Evolutionary conservation across 2,888 invertebrate genomes (phyloP), one percentile per base, ranked within the genome.

Genomic region (Atethmia centrago): DNA sequence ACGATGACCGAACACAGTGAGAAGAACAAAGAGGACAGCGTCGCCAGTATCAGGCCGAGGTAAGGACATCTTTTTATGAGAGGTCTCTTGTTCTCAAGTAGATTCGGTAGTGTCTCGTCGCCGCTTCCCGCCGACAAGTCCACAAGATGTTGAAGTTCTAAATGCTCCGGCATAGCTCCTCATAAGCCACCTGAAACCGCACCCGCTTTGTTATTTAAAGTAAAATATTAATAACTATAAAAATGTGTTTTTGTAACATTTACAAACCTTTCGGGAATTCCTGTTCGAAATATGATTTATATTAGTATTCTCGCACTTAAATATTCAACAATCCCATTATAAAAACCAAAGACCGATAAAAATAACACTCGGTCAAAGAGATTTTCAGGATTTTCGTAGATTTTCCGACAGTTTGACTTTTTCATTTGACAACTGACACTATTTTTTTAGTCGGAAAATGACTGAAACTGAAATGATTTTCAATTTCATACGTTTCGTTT

Each of bases 1-100:
- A 99, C 99, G 85, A 99, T 99, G 51, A 99, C 98, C 63, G 99
- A 98, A 93, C 98, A 98, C 73, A 99, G 95, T 3, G 99, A 99
- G 93, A 99, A 99, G 93, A 99, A 99, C 65, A 99, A 94, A 25
- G 98, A 99, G 19, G 99, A 99, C 64, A 98, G 92, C 0, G 98
- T 98, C 25, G 99, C 99, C 71, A 99, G 95, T 83, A 98, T 95
- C 80, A 99, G 96, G 49, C 99, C 99, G 80, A 99, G 95, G 89
- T 98, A 98, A 1, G 98, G 98, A 89, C 97, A 98, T 88, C 96
- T 92, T 88, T 96, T 93, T 73, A 95, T 91, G 12, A 96, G 92
- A 45, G 96, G 96, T 78, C 95, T 91, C 82, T 96, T 94, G 90
- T 96, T 95, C 90, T 96, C 95, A 59, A 94, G 88, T 74, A 95